Base-by-base conservation (phyloP, 2,113 vertebrate species). In the Amblyornis subalaris region DNA sequence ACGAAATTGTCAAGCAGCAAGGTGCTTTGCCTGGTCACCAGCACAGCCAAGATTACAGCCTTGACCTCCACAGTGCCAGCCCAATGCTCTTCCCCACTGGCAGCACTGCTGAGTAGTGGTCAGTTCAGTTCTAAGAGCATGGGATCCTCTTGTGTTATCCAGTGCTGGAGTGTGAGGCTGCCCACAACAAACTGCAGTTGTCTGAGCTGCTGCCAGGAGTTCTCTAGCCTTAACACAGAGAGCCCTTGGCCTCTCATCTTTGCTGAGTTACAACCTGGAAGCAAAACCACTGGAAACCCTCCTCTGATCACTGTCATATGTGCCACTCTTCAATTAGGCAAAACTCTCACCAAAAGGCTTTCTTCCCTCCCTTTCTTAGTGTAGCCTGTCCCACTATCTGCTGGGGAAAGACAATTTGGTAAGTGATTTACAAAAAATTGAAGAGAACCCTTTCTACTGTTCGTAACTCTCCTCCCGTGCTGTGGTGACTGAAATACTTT, bases 51-150 rank as follows among this genome's bases (percentile, higher is more conserved):
- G 51, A 15, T n/a, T 29, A n/a, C 14, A 61, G n/a, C 75, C 38
- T n/a, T 14, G 69, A 48, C 21, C 33, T 71, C 45, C 15, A 6
- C 45, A 29, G 58, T 40, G 13, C 31, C 51, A 55, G 76, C 28
- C 24, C 45, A 6, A 0, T 33, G 48, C 7, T 1, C 6, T 38
- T 69, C 12, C 45, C 60, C 2, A 0, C 3, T 33, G 60, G 44
- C 69, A 80, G 45, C 50, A 1, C 51, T 48, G 72, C 72, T 38
- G 0, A 19, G 23, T 24, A 22, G 29, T 29, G 79, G 4, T 17
- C 71, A 47, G 57, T 7, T 91, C 54, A 31, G 14, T 47, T 83
- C 22, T 28, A 57, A 50, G 44, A 10, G 38, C 28, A 4, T 9
- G 33, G 4, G 3, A 33, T 72, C 20, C 47, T 57, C 24, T 4